phyloP scores from a whole-genome alignment of 2,113 vertebrate species.

The Aptenodytes patagonicus region DNA sequence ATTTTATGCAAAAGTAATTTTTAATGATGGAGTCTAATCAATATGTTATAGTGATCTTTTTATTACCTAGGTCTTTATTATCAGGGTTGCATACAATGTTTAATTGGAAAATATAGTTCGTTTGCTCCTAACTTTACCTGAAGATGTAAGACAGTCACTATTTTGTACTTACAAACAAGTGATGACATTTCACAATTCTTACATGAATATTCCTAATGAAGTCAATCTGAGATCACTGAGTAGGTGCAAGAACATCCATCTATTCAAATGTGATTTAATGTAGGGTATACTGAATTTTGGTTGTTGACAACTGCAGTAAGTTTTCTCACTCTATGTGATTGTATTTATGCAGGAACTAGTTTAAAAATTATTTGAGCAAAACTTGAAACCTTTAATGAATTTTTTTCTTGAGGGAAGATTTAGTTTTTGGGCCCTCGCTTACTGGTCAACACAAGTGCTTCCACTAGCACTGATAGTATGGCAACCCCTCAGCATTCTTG shows the following conservation, averaged over 20 bases:
- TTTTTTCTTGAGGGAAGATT: not conserved
- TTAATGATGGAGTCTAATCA: not conserved
- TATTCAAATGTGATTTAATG: not conserved
- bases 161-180: not conserved
- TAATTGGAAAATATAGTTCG: not conserved
- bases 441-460: not conserved
- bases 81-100: not conserved
- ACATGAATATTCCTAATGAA: not conserved
- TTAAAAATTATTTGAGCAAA: not conserved
- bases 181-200: not conserved
- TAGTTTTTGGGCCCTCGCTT: not conserved
- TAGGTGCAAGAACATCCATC: not conserved
- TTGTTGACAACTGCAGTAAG: not conserved
- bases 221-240: not conserved
- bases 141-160: not conserved
- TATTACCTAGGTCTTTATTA: not conserved
- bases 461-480: accelerated
- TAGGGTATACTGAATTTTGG: not conserved
- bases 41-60: not conserved
- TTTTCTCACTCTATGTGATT: not conserved
- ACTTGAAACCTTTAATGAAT: not conserved
- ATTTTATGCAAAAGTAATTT: not conserved
- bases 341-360: not conserved
- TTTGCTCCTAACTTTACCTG: not conserved
- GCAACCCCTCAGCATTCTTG: not conserved